Evolutionary conservation across 2,888 invertebrate species (phyloP).

Genomic region (Eretmocerus hayati): DNA sequence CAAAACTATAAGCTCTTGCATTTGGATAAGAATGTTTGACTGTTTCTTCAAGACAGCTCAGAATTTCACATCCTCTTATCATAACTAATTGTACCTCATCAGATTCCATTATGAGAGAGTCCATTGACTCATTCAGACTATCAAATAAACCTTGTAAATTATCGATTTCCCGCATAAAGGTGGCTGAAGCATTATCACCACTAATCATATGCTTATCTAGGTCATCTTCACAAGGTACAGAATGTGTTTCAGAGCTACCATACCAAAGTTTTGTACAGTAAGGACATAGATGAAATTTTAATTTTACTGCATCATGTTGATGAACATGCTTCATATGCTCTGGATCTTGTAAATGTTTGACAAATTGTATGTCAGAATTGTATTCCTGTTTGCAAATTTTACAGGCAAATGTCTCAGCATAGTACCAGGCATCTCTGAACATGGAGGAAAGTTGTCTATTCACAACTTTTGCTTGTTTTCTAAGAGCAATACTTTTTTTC

Average conservation of each 20-base stretch:
- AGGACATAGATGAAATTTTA: slow-evolving; percentile 13
- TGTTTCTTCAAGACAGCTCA: slow-evolving; percentile 25
- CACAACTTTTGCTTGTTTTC: not conserved
- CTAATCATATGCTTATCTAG: slow-evolving; percentile 10
- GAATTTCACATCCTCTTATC: slow-evolving; percentile 17
- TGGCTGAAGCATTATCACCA: slow-evolving; percentile 22
- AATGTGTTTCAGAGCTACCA: slow-evolving; percentile 3
- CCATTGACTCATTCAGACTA: slow-evolving; percentile 20
- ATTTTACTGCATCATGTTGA: slow-evolving; percentile 3
- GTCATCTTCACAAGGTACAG: not conserved
- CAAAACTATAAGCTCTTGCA: slow-evolving; percentile 52
- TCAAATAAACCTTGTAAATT: slow-evolving; percentile 19
- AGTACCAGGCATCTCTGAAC: slow-evolving; percentile 21
- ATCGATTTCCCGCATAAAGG: slow-evolving; percentile 19
- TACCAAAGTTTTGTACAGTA: slow-evolving; percentile 6
- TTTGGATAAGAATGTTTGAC: slow-evolving; percentile 22
- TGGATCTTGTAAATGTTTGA: slow-evolving; percentile 22
- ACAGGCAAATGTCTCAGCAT: slow-evolving; percentile 26
- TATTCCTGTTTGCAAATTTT: slow-evolving; percentile 14
- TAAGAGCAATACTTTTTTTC: not conserved
- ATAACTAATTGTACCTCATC: slow-evolving; percentile 17
- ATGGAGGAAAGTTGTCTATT: not conserved
- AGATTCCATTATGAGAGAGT: slow-evolving; percentile 20
- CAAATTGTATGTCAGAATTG: slow-evolving; percentile 22
- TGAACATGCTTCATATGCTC: slow-evolving; percentile 8